Evolutionary conservation across 2,113 vertebrate genomes (phyloP).

Genomic region (Petroica traversi): DNA sequence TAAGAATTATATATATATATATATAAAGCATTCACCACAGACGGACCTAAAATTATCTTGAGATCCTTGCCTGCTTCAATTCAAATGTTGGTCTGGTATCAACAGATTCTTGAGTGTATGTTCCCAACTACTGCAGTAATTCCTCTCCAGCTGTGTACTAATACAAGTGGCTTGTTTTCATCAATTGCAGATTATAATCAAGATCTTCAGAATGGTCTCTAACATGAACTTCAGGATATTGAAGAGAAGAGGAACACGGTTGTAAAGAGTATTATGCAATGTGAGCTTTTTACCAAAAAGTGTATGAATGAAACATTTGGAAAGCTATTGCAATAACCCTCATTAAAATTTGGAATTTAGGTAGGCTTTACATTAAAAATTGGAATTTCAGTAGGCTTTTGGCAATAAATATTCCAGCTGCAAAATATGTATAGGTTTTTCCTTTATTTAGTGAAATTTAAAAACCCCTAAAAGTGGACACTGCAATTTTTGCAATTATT

Average conservation of each 20-base stretch:
- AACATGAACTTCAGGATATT: background rate
- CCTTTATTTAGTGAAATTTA: background rate
- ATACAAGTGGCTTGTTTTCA: background rate
- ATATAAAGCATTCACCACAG: background rate
- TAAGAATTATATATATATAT: background rate
- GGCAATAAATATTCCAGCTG: background rate
- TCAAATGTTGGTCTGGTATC: background rate
- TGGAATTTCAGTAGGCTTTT: background rate
- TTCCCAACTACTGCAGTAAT: background rate
- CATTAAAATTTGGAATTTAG: background rate
- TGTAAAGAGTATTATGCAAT: background rate
- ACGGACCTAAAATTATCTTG: background rate
- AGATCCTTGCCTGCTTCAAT: background rate
- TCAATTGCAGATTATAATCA: background rate
- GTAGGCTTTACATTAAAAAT: background rate
- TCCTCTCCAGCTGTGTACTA: background rate
- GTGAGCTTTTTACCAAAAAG: background rate
- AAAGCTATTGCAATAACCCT: background rate
- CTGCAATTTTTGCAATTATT: background rate
- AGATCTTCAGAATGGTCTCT: background rate
- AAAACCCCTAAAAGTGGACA: background rate
- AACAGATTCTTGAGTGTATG: accelerated
- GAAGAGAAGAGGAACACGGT: background rate
- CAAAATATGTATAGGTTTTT: background rate
- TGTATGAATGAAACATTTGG: background rate